A percentile compares a stretch with the other conserved stretches of the same genome.
Conservation (phyloP, 2,113 vertebrate species). For the rat (Rattus norvegicus) region DNA sequence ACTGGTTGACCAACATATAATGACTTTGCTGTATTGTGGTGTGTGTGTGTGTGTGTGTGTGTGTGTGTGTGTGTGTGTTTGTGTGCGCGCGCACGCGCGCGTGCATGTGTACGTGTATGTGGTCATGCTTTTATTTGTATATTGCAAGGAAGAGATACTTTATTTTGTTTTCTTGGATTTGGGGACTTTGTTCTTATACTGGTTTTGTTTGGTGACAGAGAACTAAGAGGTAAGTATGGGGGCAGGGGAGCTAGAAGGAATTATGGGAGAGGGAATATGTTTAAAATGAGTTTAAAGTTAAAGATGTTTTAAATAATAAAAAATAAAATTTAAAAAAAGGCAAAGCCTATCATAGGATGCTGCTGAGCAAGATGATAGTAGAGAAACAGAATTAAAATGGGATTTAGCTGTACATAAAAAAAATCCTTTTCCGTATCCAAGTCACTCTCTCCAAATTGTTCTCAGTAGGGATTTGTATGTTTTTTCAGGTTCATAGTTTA, state of each 20-base stretch:
- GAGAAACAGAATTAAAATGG: neutral
- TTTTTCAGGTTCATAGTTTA: neutral
- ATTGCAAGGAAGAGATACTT: neutral
- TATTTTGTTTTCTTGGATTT: neutral
- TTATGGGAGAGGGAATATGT: neutral
- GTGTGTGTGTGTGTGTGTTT: neutral
- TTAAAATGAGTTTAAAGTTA: neutral
- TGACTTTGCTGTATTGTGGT: neutral
- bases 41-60: neutral
- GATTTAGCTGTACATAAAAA: neutral
- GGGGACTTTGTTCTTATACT: neutral
- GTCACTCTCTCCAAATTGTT: neutral
- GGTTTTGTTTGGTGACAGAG: neutral
- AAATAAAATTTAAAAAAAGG: too few relatives aligned
- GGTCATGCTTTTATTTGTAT: neutral
- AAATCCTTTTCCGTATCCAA: neutral
- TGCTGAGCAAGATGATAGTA: neutral
- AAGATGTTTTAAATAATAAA: neutral
- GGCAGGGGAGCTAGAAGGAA: neutral
- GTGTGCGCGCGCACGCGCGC: too few relatives aligned
- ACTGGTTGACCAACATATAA: neutral
- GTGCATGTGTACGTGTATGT: rapidly evolving
- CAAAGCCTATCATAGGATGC: neutral
- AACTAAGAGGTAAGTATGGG: neutral
- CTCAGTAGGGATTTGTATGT: neutral